Base-by-base conservation (phyloP, 2,797 vertebrate species). In the Melanotaenia parkinsoni region DNA sequence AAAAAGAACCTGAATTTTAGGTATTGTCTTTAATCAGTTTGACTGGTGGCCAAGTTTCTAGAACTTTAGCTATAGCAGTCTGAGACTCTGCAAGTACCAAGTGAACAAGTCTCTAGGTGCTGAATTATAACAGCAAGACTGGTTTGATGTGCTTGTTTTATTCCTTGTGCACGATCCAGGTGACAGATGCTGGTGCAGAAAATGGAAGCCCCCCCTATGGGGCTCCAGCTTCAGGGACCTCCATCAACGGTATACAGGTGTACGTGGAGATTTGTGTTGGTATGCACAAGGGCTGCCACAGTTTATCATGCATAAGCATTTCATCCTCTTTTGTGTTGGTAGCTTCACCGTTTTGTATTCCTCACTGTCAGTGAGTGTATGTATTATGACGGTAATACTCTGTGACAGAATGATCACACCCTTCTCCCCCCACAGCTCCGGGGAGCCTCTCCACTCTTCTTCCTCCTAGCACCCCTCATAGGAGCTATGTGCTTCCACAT, bases 341-440 rank as follows among this genome's bases (percentile, higher is more conserved):
- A 77, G 78, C 70, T 18, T 57, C 47, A 3, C 47, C 2, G 32
- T n/a, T 72, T 32, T 74, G 76, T 80, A 70, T 58, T 3, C 24
- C 58, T 45, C 0, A 0, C 33, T 71, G n/a, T 47, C 58, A 75
- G 54, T 58, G 62, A 59, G 67, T 53, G 72, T 37, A 1, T 47
- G 67, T 14, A 37, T 81, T 77, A 76, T 88, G 82, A 89, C 81
- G 83, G 77, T 91, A 90, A 92, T 87, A 67, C 76, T 61, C 64
- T n/a, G 35, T 86, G 92, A 92, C 90, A 91, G 86, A 92, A 91
- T 88, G 89, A 92, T 93, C 90, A 90, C 91, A 90, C 86, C 81
- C 86, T 79, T 79, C 81, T 91, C 26, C 26, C 90, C 85, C 84
- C 80, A 87, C 77, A 82, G 86, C 87, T 88, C 71, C 1, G 24